A percentile compares a stretch with the other conserved stretches of the same genome.
phyloP scores from a whole-genome alignment of 2,797 vertebrate species.

The Poecile montanus region DNA sequence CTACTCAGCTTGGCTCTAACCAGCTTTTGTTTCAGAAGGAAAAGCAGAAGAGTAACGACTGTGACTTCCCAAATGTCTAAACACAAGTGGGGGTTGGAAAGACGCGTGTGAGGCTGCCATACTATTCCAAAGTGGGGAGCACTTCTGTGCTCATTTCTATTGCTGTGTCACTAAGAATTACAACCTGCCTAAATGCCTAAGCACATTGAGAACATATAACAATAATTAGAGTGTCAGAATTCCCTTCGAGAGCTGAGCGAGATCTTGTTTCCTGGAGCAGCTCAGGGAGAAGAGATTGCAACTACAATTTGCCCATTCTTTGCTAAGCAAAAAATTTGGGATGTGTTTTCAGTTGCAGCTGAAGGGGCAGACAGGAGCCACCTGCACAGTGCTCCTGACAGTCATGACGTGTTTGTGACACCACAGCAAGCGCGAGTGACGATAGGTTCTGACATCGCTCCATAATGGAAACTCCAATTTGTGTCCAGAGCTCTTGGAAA shows the following conservation, averaged over 20 bases:
- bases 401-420: not conserved
- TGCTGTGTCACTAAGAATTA: conserved; percentile 44
- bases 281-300: conserved; percentile 2
- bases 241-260: conserved; percentile 18
- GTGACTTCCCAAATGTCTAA: not conserved
- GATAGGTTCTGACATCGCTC: not conserved
- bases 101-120: not conserved
- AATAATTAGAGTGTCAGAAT: conserved; percentile 56
- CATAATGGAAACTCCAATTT: not conserved
- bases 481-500: not conserved
- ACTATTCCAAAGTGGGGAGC: not conserved
- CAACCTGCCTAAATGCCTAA: conserved; percentile 32
- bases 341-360: not conserved
- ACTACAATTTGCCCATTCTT: conserved; percentile 25
- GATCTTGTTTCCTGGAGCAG: conserved; percentile 32
- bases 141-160: conserved; percentile 1
- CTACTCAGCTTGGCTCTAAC: not conserved
- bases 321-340: not conserved
- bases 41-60: conserved; percentile 6
- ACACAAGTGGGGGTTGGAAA: not conserved
- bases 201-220: conserved; percentile 18
- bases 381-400: not conserved
- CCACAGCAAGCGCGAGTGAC: not conserved
- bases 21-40: conserved; percentile 4
- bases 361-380: conserved; percentile 17